These are phyloP conservation scores for Copidosoma aretas DNA, from an alignment of 2,888 invertebrate species.

Conservation along the genomic window DNA sequence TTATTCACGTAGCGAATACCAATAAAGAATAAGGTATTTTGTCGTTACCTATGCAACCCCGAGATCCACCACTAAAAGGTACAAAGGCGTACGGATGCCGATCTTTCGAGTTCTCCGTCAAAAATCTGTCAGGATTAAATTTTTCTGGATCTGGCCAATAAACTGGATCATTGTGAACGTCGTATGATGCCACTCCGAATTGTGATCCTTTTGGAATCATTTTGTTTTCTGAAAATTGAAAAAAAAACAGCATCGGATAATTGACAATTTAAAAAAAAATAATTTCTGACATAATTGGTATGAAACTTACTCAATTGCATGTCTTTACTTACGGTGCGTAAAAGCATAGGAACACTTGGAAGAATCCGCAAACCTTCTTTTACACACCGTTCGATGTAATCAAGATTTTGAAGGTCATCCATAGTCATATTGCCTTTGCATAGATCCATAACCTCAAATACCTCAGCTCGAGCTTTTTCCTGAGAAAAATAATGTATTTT, in stretches of 20 bases:
- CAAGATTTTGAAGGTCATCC: conserved; percentile 70
- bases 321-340: conserved; percentile 62
- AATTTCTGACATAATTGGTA: too few relatives aligned
- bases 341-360: conserved; percentile 66
- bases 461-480: conserved; percentile 45
- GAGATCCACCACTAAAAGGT: conserved; percentile 53
- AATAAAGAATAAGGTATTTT: not conserved
- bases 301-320: conserved; percentile 41
- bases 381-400: conserved; percentile 73
- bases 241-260: not conserved
- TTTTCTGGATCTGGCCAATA: conserved; percentile 70
- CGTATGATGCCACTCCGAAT: conserved; percentile 67
- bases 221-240: conserved; percentile 57
- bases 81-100: conserved; percentile 70
- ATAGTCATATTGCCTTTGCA: conserved; percentile 63
- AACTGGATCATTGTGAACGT: conserved; percentile 68
- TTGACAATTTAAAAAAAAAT: not conserved
- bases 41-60: conserved; percentile 69
- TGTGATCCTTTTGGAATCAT: conserved; percentile 63
- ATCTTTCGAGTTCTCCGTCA: conserved; percentile 62
- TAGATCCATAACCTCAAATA: conserved; percentile 63
- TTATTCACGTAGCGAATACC: too few relatives aligned
- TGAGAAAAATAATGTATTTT: conserved; percentile 14
- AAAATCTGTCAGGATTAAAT: conserved; percentile 58
- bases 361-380: conserved; percentile 73